Evolutionary conservation across 1,140 invertebrate species (phyloP), one percentile per base, ranked within the genome.

Genomic region (Aphelenchoides besseyi): DNA sequence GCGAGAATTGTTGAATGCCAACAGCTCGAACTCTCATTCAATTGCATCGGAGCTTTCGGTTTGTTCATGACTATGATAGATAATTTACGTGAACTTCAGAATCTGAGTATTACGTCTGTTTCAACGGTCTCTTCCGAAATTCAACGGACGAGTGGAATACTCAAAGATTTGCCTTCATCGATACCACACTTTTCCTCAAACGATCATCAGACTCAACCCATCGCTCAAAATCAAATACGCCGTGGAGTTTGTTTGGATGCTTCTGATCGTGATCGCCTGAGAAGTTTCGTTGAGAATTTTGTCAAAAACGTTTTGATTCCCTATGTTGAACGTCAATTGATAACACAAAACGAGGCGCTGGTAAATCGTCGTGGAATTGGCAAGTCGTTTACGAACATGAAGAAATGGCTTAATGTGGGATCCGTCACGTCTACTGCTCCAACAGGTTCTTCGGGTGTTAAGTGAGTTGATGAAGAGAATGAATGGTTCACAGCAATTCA

Each of bases 241-340:
- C 53, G 2, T 59, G 79, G 79, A n/a, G 77, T 62, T 26, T 79
- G 76, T 18, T 70, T 79, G 29, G 54, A 67, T 29, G 37, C 35
- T 2, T 59, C 28, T 16, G 76, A 75, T 53, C 61, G 75, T 16
- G 67, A 69, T 18, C 70, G 77, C 9, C 23, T 79, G 37, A 12
- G 68, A n/a, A 66, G 26, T 57, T 79, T 79, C 5, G 57, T 75
- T 2, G 71, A 79, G 12, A 33, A 73, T 32, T 75, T 79, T 64
- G 52, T 69, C 8, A 41, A 63, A 41, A 55, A 82, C 18, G 72
- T 74, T 12, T 33, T 79, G 16, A 74, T 80, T 35, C 78, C 68
- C 23, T 78, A 67, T 62, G 76, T 80, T 16, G 71, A 77, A 18
- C 41, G 55, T 12, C 74, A 67, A 8, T 41, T 76, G 35, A 62